These are phyloP conservation scores for Cladopsammia gracilis DNA, from an alignment of 64 coral and sea anemone genomes.

Conservation along the genomic window DNA sequence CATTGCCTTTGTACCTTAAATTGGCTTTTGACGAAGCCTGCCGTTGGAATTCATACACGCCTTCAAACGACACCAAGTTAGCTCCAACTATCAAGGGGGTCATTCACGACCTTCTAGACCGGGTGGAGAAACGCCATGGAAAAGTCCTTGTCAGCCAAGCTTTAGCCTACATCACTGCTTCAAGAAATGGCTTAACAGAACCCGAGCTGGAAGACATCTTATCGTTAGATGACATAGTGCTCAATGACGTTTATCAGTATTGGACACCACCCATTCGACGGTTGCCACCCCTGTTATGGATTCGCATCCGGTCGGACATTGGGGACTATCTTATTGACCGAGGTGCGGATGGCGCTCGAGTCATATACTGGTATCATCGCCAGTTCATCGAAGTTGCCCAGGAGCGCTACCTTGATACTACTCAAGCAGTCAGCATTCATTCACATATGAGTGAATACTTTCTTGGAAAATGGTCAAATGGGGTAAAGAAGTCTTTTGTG, in stretches of 20 bases:
- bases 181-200: conserved; percentile 80
- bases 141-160: conserved; percentile 76
- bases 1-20: conserved; percentile 76
- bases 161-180: conserved; percentile 75
- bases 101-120: conserved; percentile 79
- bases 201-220: conserved; percentile 89
- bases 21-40: conserved; percentile 77
- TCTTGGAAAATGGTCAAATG: conserved; percentile 82
- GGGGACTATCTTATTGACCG: conserved; percentile 94
- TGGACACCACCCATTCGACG: conserved; percentile 95
- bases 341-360: conserved; percentile 90
- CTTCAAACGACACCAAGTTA: conserved; percentile 47
- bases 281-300: conserved; percentile 91
- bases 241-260: conserved; percentile 98
- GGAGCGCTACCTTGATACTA: conserved; percentile 82
- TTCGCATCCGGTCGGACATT: conserved; percentile 94
- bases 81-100: conserved; percentile 50
- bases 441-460: conserved; percentile 92
- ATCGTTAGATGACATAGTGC: conserved; percentile 89
- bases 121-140: conserved; percentile 68
- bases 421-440: conserved; percentile 69
- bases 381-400: conserved; percentile 95
- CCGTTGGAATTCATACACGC: conserved; percentile 85
- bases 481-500: conserved; percentile 84
- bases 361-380: conserved; percentile 98